Percentiles rank a stretch among this genome's conserved stretches.
phyloP scores from a whole-genome alignment of 2,113 vertebrate species.

The Danio rerio region DNA sequence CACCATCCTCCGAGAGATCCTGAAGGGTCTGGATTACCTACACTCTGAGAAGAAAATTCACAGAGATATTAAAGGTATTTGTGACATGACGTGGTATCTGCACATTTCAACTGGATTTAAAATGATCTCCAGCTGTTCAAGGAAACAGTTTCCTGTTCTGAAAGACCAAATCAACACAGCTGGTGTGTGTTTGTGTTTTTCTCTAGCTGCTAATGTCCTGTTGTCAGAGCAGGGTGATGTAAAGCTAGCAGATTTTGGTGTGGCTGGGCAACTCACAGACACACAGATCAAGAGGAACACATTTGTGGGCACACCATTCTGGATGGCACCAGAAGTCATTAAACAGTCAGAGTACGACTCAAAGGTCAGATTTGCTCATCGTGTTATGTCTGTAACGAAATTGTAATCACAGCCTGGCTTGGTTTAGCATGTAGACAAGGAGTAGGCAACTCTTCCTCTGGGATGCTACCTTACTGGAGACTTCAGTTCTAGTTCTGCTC shows the following conservation, averaged over 20 bases:
- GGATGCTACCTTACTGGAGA: neutral
- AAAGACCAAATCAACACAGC: neutral
- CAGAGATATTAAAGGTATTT: constrained; percentile 95
- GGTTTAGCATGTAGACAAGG: neutral
- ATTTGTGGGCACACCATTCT: constrained; percentile 97
- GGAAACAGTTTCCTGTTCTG: neutral
- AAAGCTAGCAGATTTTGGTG: constrained; percentile 97
- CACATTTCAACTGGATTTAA: neutral
- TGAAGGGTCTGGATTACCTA: constrained; percentile 96
- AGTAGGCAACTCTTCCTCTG: neutral
- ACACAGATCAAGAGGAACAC: constrained; percentile 98
- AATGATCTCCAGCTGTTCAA: neutral
- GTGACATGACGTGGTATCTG: neutral
- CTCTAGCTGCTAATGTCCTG: constrained; percentile 92
- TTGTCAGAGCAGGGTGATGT: constrained; percentile 96
- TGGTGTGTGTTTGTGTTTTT: constrained; percentile 19
- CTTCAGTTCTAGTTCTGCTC: too few species aligned
- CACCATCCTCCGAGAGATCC: constrained; percentile 94
- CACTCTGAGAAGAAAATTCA: constrained; percentile 99
- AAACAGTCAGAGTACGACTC: constrained; percentile 96
- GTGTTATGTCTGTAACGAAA: neutral
- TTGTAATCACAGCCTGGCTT: neutral
- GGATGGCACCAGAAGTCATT: constrained; percentile 99
- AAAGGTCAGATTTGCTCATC: constrained; percentile 78
- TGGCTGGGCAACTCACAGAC: constrained; percentile 94